A percentile compares a stretch with the other conserved stretches of the same genome.
These are phyloP conservation scores for Cetonia aurata DNA, from an alignment of 2,888 invertebrate species.

Conservation along the genomic window DNA sequence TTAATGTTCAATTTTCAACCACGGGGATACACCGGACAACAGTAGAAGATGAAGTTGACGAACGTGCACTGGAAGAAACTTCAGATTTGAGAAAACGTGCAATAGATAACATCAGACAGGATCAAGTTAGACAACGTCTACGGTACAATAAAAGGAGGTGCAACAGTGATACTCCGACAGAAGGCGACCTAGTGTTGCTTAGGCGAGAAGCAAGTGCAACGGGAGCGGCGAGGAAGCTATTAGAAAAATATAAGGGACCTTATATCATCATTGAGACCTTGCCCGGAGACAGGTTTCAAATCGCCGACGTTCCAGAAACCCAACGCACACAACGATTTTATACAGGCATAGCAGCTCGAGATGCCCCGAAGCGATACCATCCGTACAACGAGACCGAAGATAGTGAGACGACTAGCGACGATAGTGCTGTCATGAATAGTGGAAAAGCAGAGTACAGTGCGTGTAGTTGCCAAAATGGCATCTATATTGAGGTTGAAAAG, in stretches of 20 bases:
- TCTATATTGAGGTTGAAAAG: too few relatives aligned
- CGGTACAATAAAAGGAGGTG: neutral
- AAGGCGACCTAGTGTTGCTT: conserved; percentile 23
- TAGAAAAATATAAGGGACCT: conserved; percentile 25
- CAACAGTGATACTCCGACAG: neutral
- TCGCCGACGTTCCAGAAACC: too few relatives aligned
- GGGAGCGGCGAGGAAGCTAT: conserved; percentile 24
- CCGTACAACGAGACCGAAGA: neutral
- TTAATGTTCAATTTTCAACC: too few relatives aligned
- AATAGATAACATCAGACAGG: too few relatives aligned
- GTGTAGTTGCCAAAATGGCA: neutral
- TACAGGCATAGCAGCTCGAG: neutral
- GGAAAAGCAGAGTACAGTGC: conserved; percentile 19
- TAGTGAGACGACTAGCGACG: neutral
- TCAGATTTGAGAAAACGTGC: too few relatives aligned
- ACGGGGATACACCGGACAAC: too few relatives aligned
- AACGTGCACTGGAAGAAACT: too few relatives aligned
- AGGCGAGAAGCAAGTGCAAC: conserved; percentile 18
- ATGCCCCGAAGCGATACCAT: conserved; percentile 9
- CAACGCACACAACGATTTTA: conserved; percentile 8
- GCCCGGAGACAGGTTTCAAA: too few relatives aligned
- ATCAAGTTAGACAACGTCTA: neutral
- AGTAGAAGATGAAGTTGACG: too few relatives aligned
- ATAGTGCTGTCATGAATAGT: too few relatives aligned
- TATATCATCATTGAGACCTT: neutral